Percentiles rank a stretch among this genome's conserved stretches.
These are phyloP conservation scores for Daptonema setosum DNA, from an alignment of 2,888 invertebrate species.

Conservation along the genomic window DNA sequence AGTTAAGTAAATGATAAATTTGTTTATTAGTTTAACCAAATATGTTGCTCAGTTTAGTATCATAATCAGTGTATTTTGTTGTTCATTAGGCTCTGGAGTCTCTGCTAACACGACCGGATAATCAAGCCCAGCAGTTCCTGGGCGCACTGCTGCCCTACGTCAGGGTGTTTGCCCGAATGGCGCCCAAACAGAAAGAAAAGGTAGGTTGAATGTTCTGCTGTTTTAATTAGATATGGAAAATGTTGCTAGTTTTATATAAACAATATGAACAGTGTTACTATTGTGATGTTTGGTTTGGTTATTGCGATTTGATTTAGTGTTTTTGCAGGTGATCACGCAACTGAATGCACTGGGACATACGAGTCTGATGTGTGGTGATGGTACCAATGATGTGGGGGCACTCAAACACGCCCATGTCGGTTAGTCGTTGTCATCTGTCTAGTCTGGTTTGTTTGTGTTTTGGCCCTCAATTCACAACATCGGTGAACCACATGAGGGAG, in stretches of 20 bases:
- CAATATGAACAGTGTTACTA: too few relatives aligned
- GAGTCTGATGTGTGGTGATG: constrained; percentile 97
- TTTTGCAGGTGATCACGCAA: constrained; percentile 61
- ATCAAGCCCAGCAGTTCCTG: constrained; percentile 28
- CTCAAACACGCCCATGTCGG: constrained; percentile 89
- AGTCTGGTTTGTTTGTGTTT: not conserved
- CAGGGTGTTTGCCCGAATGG: constrained; percentile 80
- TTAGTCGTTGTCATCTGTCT: constrained; percentile 8
- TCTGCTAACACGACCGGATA: too few relatives aligned
- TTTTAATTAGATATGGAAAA: too few relatives aligned
- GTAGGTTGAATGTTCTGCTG: not conserved
- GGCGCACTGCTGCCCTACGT: constrained; percentile 56
- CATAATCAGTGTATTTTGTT: too few relatives aligned
- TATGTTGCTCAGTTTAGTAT: too few relatives aligned
- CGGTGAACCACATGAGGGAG: too few relatives aligned
- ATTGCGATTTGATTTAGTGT: not conserved
- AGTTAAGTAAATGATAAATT: too few relatives aligned
- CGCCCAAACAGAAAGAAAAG: constrained; percentile 72
- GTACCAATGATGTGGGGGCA: constrained; percentile 97
- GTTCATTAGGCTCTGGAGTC: too few relatives aligned
- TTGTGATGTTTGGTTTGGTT: constrained; percentile 1
- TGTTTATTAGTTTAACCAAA: too few relatives aligned
- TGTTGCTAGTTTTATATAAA: too few relatives aligned
- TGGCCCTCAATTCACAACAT: too few relatives aligned
- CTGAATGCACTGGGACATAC: constrained; percentile 64